Evolutionary conservation across 2,888 invertebrate species (phyloP), one percentile per base, ranked within the genome.

Genomic region (Drymonia ruficornis): DNA sequence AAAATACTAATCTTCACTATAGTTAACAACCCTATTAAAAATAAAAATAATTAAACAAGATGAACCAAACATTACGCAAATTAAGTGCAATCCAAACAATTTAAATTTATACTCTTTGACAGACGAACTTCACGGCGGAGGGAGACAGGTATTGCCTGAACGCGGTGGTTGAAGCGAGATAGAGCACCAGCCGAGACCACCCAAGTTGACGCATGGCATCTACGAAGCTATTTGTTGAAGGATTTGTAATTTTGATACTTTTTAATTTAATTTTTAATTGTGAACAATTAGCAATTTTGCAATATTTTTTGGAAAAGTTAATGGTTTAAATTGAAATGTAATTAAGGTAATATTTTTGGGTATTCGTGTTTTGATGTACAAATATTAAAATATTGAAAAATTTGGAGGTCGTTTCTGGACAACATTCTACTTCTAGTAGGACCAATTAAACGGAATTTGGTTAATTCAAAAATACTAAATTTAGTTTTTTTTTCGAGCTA

Each of bases 131-230:
- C 60, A 60, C 50, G 52, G 53, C 50, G 38, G 57, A 70, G n/a
- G 29, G 69, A 60, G 72, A 67, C 7, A 29, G 52, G 40, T 31
- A 53, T 48, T 52, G 53, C 43, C 23, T 42, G 52, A 52, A 61
- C 54, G 54, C 40, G 5, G 31, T 13, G 0, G 82, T 46, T 60
- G 18, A 77, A 82, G 51, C 29, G 75, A 58, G 81, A 84, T 48
- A n/a, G 63, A 16, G 16, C 46, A 56, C 48, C 53, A 54, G 75
- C 70, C 71, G 63, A 76, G 91, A 91, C 91, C 91, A 91, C 91
- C 91, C 91, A 91, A 91, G 91, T 84, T 53, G 82, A 49, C 23
- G 61, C 43, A 55, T 74, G 85, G 87, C 82, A 88, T 89, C 81
- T 80, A 76, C 73, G 78, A 81, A 83, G 79, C 81, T 74, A 79